These are phyloP conservation scores for Myodes glareolus DNA, from an alignment of 2,113 vertebrate genomes.

Conservation along the genomic window DNA sequence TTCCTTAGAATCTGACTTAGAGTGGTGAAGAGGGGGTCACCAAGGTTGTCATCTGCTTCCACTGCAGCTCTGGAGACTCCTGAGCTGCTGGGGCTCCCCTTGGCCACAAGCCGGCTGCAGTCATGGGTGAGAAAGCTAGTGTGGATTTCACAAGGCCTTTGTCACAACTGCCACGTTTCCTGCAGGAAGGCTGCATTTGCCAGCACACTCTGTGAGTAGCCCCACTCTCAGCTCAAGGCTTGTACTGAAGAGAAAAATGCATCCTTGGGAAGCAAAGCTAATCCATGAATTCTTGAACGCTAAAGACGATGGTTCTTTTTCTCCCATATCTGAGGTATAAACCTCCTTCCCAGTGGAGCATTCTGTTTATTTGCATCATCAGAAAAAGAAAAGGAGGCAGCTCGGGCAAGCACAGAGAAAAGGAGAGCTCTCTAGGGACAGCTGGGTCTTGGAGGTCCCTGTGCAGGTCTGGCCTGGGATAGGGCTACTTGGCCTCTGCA, in stretches of 20 bases:
- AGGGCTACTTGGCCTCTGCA: not conserved
- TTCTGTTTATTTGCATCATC: not conserved
- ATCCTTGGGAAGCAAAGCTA: not conserved
- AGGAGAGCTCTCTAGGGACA: not conserved
- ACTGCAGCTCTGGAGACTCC: not conserved
- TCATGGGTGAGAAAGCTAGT: not conserved
- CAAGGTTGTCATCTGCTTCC: not conserved
- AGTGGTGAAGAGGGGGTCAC: not conserved
- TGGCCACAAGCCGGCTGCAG: not conserved
- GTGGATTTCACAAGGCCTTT: slow-evolving; percentile 69
- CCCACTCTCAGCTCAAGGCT: not conserved
- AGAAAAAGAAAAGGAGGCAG: not conserved
- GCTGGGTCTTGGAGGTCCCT: not conserved
- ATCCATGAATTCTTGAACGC: not conserved
- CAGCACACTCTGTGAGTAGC: not conserved
- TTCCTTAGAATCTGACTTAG: slow-evolving; percentile 38
- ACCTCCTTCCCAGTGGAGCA: not conserved
- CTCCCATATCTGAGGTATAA: not conserved
- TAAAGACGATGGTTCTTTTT: not conserved
- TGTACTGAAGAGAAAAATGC: not conserved
- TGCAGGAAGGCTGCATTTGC: slow-evolving; percentile 50
- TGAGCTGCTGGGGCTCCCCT: slow-evolving; percentile 32
- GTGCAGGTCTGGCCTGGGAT: not conserved
- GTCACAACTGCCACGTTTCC: slow-evolving; percentile 60
- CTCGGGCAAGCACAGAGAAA: not conserved